Percentiles rank a stretch among this genome's conserved stretches.
Conservation (phyloP, 53 echinoderm and acorn worm genomes). For the Stichopus horrens region DNA sequence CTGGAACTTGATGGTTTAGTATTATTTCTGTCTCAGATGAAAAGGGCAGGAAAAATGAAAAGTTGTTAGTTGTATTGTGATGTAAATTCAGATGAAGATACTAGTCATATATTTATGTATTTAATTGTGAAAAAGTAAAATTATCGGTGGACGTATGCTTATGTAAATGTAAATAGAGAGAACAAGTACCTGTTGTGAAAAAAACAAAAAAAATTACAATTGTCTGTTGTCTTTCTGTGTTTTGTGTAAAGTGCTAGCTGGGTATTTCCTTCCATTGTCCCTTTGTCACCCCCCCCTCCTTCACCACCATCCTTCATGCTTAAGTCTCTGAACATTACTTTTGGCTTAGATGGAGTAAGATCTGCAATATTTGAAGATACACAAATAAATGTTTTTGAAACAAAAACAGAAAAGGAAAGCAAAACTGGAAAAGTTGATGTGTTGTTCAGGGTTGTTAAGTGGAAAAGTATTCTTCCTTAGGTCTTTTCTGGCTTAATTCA, state of each 20-base stretch:
- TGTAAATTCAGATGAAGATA: constrained; percentile 31
- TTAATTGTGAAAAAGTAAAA: constrained; percentile 27
- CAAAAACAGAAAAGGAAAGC: too few species aligned
- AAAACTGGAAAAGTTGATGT: too few species aligned
- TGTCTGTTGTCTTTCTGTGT: not conserved
- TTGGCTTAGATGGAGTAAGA: too few species aligned
- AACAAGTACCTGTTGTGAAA: constrained; percentile 31
- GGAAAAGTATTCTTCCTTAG: too few species aligned
- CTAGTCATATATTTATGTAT: constrained; percentile 45
- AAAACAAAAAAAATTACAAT: not conserved
- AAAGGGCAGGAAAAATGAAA: not conserved
- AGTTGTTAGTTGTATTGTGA: constrained; percentile 30
- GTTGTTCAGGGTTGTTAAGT: too few species aligned
- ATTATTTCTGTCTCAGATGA: too few species aligned
- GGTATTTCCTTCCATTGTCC: not conserved
- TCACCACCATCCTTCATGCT: not conserved
- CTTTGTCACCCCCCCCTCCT: not conserved
- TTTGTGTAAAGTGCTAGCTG: not conserved
- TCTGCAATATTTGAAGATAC: too few species aligned
- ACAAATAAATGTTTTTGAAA: too few species aligned
- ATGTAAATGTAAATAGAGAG: constrained; percentile 42
- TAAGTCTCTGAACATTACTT: not conserved
- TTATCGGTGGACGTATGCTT: constrained; percentile 40
- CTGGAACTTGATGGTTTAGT: too few species aligned
- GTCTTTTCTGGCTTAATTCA: too few species aligned